Conservation (phyloP, 1,140 invertebrate species). For the Calliopsis andreniformis region DNA sequence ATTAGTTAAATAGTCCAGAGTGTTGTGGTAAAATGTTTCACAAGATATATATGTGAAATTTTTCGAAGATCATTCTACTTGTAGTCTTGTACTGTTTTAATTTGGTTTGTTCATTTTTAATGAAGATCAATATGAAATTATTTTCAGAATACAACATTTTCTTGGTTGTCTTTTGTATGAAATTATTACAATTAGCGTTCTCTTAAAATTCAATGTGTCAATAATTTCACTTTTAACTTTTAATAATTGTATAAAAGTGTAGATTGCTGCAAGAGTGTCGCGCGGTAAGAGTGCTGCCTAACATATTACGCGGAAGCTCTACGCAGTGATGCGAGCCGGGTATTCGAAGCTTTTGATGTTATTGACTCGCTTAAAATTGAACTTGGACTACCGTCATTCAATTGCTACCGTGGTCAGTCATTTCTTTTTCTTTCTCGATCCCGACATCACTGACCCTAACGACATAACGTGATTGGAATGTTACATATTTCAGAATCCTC, state of each 20-base stretch:
- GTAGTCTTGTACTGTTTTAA: too few relatives aligned
- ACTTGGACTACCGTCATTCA: slow-evolving; percentile 35
- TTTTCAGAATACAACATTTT: too few relatives aligned
- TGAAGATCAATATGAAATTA: too few relatives aligned
- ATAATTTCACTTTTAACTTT: background rate
- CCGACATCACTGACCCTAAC: slow-evolving; percentile 30
- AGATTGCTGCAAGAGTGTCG: background rate
- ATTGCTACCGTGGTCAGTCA: slow-evolving; percentile 23
- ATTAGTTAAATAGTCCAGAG: too few relatives aligned
- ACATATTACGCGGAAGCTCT: slow-evolving; percentile 51
- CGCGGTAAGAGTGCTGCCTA: slow-evolving; percentile 2
- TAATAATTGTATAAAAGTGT: too few relatives aligned
- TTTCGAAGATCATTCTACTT: too few relatives aligned
- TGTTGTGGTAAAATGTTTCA: too few relatives aligned
- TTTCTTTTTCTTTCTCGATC: slow-evolving; percentile 16
- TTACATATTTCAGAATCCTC: slow-evolving; percentile 40
- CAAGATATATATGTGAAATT: too few relatives aligned
- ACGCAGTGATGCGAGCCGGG: slow-evolving; percentile 70
- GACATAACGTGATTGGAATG: slow-evolving; percentile 38
- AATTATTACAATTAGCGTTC: too few relatives aligned
- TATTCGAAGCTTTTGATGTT: slow-evolving; percentile 80
- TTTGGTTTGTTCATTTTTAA: too few relatives aligned
- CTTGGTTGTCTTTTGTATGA: too few relatives aligned
- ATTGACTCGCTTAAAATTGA: slow-evolving; percentile 75
- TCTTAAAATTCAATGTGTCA: background rate